phyloP scores from a whole-genome alignment of 2,797 vertebrate genomes.

The Cuculus canorus region DNA sequence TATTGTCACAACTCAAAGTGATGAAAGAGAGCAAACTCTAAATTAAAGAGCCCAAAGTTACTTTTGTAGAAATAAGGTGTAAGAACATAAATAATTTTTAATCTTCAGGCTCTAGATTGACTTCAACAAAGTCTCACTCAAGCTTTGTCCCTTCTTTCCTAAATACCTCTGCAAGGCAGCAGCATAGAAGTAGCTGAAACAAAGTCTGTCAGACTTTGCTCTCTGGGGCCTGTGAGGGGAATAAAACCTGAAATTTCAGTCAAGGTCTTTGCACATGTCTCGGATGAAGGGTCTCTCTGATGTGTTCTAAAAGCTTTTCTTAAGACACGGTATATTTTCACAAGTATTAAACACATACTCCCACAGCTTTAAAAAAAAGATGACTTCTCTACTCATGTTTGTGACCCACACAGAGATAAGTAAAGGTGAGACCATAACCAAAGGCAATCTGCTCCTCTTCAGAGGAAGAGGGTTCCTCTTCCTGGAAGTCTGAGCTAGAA shows the following conservation, averaged over 20 bases:
- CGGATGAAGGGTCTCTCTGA: background rate
- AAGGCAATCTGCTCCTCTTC: background rate
- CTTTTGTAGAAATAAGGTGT: background rate
- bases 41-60: background rate
- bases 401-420: rapidly evolving
- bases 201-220: background rate
- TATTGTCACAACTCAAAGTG: background rate
- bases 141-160: background rate
- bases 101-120: background rate
- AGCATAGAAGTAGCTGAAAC: background rate
- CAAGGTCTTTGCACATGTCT: background rate
- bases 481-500: background rate
- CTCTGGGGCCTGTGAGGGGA: background rate
- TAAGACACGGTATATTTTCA: background rate
- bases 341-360: background rate
- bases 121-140: background rate
- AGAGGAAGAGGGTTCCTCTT: no score
- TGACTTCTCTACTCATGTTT: background rate
- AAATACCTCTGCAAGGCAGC: background rate
- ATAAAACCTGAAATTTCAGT: background rate
- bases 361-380: background rate
- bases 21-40: background rate
- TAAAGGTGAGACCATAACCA: background rate
- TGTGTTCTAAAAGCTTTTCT: background rate
- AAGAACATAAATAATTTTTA: background rate